These are phyloP conservation scores for Hypercompe scribonia DNA, from an alignment of 2,888 invertebrate species.

Conservation along the genomic window DNA sequence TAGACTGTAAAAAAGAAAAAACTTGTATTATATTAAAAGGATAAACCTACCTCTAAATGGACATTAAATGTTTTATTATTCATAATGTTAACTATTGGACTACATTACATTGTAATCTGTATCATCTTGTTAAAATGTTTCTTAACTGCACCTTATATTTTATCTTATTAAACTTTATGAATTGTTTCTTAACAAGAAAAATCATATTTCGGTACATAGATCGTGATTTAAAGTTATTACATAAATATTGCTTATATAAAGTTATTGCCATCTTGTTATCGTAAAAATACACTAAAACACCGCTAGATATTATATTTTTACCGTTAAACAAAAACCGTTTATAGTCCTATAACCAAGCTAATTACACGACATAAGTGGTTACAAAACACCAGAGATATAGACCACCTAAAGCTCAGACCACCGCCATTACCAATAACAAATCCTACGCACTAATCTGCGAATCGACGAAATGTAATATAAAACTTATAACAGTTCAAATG, in stretches of 20 bases:
- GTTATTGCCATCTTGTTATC: not conserved
- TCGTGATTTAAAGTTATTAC: not conserved
- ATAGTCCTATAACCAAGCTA: conserved; percentile 9
- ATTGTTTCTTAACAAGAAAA: not conserved
- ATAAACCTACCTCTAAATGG: too few species aligned
- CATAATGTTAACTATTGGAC: too few species aligned
- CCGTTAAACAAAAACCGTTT: conserved; percentile 14
- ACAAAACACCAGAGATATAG: conserved; percentile 49
- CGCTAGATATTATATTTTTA: conserved; percentile 13
- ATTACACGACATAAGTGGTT: conserved; percentile 26
- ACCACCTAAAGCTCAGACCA: conserved; percentile 62
- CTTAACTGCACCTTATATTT: not conserved
- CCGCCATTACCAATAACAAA: conserved; percentile 61
- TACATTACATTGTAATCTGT: not conserved
- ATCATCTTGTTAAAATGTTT: not conserved
- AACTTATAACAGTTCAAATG: conserved; percentile 58
- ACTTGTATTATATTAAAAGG: too few species aligned
- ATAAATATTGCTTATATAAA: not conserved
- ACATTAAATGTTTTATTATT: too few species aligned
- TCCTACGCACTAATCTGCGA: conserved; percentile 81
- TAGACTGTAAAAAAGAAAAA: not conserved
- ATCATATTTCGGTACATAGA: not conserved
- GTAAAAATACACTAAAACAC: not conserved
- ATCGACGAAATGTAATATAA: conserved; percentile 72
- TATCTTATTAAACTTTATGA: not conserved